Evolutionary conservation across 2,113 vertebrate genomes (phyloP), one percentile per base, ranked within the genome.

Genomic region (Bombycilla garrulus): DNA sequence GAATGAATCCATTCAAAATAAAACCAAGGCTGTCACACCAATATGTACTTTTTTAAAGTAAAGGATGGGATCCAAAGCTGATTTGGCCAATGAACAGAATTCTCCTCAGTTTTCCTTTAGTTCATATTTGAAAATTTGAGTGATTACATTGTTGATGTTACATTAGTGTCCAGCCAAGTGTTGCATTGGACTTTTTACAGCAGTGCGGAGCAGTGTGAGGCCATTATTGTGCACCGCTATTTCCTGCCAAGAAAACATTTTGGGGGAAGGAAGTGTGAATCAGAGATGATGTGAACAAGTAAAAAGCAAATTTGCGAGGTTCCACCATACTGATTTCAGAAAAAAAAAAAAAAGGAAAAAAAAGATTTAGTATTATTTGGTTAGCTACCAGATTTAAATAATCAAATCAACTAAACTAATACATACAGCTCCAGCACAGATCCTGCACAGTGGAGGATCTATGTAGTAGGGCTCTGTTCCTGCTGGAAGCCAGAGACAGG

Each of bases 351-450:
- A 54, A 42, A 42, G 40, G 42, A 48, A 13, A 35, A 24, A 47
- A 50, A 56, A n/a, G 24, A 38, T 50, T 80, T 81, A 81, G 45
- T 93, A 47, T 78, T 94, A 96, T n/a, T 70, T 85, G 64, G 85
- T 97, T 97, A 95, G 90, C 84, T 89, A 82, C 60, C 86, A 88
- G 71, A 94, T 89, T 95, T 90, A 96, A 97, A 97, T 88, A 94
- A 87, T 93, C 58, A 87, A 45, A 89, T 78, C 50, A 74, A 45
- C 89, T 91, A 95, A 80, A 77, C 91, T 95, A 95, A 83, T 88
- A 86, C 33, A 66, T 95, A 82, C 85, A 94, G 40, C 50, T 90
- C 60, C 57, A 72, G 66, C 82, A 78, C 54, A 85, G 71, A 50
- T 60, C 60, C 92, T 96, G 81, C 40, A 54, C 26, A 81, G 47